Conservation (phyloP, 1,140 invertebrate species). For the Drosophila pruinosa region DNA sequence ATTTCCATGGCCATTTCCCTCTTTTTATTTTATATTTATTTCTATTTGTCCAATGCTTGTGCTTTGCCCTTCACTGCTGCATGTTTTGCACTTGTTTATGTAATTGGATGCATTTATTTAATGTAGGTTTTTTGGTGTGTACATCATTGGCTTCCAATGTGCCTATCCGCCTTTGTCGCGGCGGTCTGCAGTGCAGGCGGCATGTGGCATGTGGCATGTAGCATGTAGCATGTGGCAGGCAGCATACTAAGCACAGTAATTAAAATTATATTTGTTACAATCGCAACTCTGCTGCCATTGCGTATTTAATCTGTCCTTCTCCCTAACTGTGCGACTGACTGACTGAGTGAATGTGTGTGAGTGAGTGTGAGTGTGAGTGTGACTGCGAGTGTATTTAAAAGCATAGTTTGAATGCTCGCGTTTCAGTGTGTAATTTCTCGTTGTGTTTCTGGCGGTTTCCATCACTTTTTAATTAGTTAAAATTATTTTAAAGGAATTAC, state of each 20-base stretch:
- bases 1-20: constrained; percentile 4
- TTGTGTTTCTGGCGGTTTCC: constrained; percentile 56
- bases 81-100: constrained; percentile 28
- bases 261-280: constrained; percentile 73
- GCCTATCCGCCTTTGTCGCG: constrained; percentile 16
- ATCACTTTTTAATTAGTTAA: constrained; percentile 74
- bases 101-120: constrained; percentile 33
- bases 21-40: constrained; percentile 2
- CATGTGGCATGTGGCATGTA: not conserved
- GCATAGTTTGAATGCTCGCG: constrained; percentile 60
- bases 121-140: not conserved
- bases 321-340: not conserved
- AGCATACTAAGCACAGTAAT: constrained; percentile 63
- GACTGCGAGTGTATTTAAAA: constrained; percentile 46
- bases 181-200: no score
- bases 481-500: constrained; percentile 66
- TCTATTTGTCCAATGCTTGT: not conserved
- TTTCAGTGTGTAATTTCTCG: constrained; percentile 41
- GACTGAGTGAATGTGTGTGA: not conserved
- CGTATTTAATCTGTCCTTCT: constrained; percentile 1
- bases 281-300: constrained; percentile 27
- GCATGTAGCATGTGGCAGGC: constrained; percentile 24
- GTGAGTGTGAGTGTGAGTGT: not conserved
- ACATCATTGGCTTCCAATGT: constrained; percentile 35
- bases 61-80: constrained; percentile 5